phyloP scores from a whole-genome alignment of 92 coral and sea anemone genomes.

The Palythoa grandis region DNA sequence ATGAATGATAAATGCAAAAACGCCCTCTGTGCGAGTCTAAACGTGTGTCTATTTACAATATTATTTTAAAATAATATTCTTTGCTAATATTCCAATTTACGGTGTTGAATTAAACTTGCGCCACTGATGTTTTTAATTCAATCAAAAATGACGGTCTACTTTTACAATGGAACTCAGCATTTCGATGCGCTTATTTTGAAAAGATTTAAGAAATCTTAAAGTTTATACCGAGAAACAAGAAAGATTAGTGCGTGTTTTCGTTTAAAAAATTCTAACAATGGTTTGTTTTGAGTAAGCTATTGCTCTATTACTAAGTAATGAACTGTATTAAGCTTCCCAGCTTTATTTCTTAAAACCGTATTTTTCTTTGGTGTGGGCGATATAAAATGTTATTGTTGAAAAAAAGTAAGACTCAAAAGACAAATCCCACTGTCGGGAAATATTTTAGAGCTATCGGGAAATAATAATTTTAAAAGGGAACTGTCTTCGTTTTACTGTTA shows the following conservation, averaged over 20 bases:
- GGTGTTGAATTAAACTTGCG: too few species aligned
- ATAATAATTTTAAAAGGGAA: too few species aligned
- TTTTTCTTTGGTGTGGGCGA: too few species aligned
- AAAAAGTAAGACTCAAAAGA: too few species aligned
- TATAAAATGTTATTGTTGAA: too few species aligned
- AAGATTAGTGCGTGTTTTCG: not conserved
- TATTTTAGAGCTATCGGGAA: too few species aligned
- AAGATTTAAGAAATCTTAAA: not conserved
- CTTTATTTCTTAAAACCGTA: too few species aligned
- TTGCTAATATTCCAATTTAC: too few species aligned
- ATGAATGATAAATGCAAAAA: not conserved
- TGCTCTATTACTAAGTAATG: not conserved
- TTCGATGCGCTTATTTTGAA: not conserved
- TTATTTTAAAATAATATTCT: too few species aligned
- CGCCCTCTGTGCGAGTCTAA: not conserved
- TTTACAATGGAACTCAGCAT: not conserved
- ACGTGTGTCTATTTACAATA: too few species aligned
- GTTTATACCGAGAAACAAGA: not conserved
- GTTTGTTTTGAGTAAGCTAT: not conserved
- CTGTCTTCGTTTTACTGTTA: too few species aligned
- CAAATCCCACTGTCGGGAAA: too few species aligned
- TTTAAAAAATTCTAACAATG: not conserved
- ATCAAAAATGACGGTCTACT: not conserved
- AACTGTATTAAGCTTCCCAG: not conserved
- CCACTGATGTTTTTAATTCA: not conserved